Evolutionary conservation across 2,888 invertebrate genomes (phyloP), one percentile per base, ranked within the genome.

Genomic region (Mantis religiosa): DNA sequence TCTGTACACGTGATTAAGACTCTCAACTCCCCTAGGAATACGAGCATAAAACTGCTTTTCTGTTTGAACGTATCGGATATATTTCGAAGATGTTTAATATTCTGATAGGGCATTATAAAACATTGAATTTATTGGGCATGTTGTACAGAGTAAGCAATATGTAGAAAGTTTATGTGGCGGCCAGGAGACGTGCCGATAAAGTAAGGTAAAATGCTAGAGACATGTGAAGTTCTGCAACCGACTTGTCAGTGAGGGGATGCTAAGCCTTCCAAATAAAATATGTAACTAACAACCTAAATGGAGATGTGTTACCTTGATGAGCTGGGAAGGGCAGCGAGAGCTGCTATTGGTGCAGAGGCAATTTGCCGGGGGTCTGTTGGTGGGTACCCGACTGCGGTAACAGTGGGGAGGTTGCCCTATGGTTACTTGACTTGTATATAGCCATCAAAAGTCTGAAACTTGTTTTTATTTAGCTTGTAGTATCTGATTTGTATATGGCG

Each of bases 271-370:
- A 28, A 85, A 85, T 85, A 85, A 85, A 85, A 54, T 85, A 85
- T 85, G 54, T 85, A 85, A 85, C 85, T 47, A 85, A 85, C 85
- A 47, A 47, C 85, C 85, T 41, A 85, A 85, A 85, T 85, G 85
- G 85, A 85, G 85, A 47, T 85, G 85, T 85, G 85, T 47, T 47
- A 54, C 27, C 27, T 85, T 41, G 27, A 85, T 41, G 47, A 85
- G 14, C 27, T 41, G 85, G 54, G 54, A 41, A 41, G 85, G 47
- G 83, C 41, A 54, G 15, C 15, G 85, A 47, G n/a, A 28, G 28
- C 85, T 85, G n/a, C 12, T 0, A 85, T 85, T 85, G 85, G 85
- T 47, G 27, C n/a, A 25, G 27, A 28, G 85, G 85, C 20, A 27
- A 27, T 85, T 85, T 27, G 15, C 27, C 41, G 27, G 54, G 47